Base-by-base conservation (phyloP, 1,140 invertebrate species). In the Drosophila tristis region DNA sequence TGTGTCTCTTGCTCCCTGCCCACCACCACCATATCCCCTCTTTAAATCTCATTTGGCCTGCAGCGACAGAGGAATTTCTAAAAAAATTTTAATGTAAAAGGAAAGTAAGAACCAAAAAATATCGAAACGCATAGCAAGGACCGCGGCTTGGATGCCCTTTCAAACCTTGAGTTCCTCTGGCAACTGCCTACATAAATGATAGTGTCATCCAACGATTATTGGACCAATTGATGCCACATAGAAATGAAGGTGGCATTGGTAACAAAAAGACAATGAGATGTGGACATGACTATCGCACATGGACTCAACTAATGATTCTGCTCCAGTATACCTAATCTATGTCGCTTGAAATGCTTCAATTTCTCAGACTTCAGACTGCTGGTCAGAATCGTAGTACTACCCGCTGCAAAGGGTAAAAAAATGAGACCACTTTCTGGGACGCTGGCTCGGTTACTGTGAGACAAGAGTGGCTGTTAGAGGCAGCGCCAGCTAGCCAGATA, bases 11-110 rank as follows among this genome's bases (percentile, higher is more conserved):
- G 53, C 57, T 51, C 45, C 44, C 42, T 44, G 53, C 35, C 68
- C 55, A 63, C 78, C 55, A 63, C 78, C 55, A 60, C 74, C 61
- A 45, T 45, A 53, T 66, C 71, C 39, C 49, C 68, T 67, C 76
- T 80, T 89, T 89, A 89, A 89, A 89, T 89, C 84, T 85, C 85
- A 90, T 89, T 89, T 89, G 85, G 75, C 84, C 84, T 82, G 84
- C 68, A 89, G 84, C 76, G 65, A 59, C 72, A 71, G 49, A 80
- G 65, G 64, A 89, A 80, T 87, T 86, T 66, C 55, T 56, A 78
- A 68, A 68, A 65, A 75, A 55, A 68, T 44, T 58, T 50, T 16
- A 78, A 54, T 59, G 51, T 53, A 43, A 5, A 48, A 54, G 31
- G 81, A 47, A 66, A 47, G 29, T 29, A 55, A 48, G 51, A 31